These are phyloP conservation scores for Phrynocephalus forsythii DNA, from an alignment of 2,797 vertebrate species.

Conservation along the genomic window DNA sequence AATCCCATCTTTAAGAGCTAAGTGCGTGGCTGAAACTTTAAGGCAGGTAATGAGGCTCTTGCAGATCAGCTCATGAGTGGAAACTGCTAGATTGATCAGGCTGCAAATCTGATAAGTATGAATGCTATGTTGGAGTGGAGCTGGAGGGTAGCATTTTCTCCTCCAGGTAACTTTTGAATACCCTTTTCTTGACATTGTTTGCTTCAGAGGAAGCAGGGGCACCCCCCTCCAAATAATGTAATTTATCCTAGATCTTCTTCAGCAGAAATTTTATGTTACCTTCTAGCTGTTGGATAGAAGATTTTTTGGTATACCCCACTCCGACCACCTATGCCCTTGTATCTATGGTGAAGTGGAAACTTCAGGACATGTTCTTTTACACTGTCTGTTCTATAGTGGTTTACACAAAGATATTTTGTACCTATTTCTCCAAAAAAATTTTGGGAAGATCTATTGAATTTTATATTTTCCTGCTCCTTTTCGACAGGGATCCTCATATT, in stretches of 20 bases:
- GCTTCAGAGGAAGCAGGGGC: not conserved
- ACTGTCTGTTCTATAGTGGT: too few species aligned
- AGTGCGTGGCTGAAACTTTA: constrained; percentile 71
- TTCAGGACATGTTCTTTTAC: too few species aligned
- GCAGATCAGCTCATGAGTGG: constrained; percentile 70
- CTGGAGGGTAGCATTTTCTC: accelerated
- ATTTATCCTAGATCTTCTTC: not conserved
- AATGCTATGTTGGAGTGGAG: constrained; percentile 60
- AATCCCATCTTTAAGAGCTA: constrained; percentile 72
- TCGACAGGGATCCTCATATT: too few species aligned
- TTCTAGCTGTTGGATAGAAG: too few species aligned
- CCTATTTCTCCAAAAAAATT: too few species aligned
- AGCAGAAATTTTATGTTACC: not conserved
- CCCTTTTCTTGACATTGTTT: not conserved
- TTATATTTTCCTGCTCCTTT: too few species aligned
- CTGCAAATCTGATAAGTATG: constrained; percentile 59
- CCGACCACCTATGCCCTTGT: too few species aligned
- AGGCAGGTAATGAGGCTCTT: constrained; percentile 71
- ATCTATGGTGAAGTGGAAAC: too few species aligned
- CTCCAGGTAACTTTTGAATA: accelerated
- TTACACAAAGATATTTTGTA: too few species aligned
- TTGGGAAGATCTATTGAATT: too few species aligned
- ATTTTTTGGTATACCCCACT: too few species aligned
- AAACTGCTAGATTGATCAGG: constrained; percentile 72
- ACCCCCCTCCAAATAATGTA: not conserved